A percentile compares a stretch with the other conserved stretches of the same genome.
Conservation (phyloP, 1,140 invertebrate genomes). For the Zaprionus kolodkinae region DNA sequence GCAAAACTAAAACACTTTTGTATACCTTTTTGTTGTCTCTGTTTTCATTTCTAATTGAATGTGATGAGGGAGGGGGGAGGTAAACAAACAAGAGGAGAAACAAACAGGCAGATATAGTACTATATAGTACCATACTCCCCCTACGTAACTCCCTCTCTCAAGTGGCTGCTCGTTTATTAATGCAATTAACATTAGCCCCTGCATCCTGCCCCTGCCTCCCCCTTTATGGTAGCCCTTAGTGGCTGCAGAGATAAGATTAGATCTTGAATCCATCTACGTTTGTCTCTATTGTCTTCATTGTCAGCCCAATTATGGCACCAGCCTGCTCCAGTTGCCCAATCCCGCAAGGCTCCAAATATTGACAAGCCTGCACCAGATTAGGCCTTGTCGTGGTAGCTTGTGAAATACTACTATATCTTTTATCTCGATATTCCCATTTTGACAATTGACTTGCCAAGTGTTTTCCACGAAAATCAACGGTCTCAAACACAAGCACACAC, state of each 20-base stretch:
- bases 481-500: constrained; percentile 25
- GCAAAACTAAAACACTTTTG: constrained; percentile 67
- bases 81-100: constrained; percentile 30
- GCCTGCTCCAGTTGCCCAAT: constrained; percentile 35
- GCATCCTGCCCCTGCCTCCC: neutral
- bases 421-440: constrained; percentile 43
- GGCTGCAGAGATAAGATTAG: constrained; percentile 68
- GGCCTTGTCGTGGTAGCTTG: neutral
- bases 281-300: constrained; percentile 13
- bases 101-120: constrained; percentile 11
- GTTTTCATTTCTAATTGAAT: constrained; percentile 82
- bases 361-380: constrained; percentile 45
- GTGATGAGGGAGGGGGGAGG: constrained; percentile 11
- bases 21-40: constrained; percentile 71
- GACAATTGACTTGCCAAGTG: constrained; percentile 64
- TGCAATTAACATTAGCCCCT: constrained; percentile 77
- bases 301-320: constrained; percentile 35
- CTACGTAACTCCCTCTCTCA: neutral
- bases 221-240: constrained; percentile 63
- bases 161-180: constrained; percentile 66
- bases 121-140: neutral
- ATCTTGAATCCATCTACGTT: constrained; percentile 29
- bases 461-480: constrained; percentile 58
- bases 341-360: constrained; percentile 57
- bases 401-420: constrained; percentile 26